These are phyloP conservation scores for Peromyscus attwateri DNA, from an alignment of 2,797 vertebrate genomes.

Conservation along the genomic window DNA sequence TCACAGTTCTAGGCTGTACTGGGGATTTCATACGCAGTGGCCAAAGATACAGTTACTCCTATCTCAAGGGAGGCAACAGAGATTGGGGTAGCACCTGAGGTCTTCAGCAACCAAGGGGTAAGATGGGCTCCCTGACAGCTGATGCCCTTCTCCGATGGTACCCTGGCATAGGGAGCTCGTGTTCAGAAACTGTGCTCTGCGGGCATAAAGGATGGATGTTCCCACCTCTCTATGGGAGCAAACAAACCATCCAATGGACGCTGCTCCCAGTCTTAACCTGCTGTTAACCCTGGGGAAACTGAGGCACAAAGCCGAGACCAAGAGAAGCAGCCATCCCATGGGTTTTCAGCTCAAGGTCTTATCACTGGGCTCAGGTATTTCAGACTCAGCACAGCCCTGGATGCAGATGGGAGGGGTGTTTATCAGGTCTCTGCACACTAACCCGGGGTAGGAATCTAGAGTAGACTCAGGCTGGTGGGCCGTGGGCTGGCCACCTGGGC, in stretches of 20 bases:
- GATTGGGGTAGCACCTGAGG: background rate
- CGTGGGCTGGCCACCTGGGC: background rate
- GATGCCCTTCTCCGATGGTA: accelerated
- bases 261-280: background rate
- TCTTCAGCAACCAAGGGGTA: background rate
- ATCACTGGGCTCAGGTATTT: too few species aligned
- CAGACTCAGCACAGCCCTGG: too few species aligned
- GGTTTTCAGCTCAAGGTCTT: background rate
- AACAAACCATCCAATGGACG: background rate
- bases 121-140: background rate
- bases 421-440: background rate
- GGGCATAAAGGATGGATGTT: background rate
- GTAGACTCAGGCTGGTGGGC: background rate
- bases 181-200: accelerated
- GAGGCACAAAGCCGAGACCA: background rate
- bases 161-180: background rate
- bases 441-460: too few species aligned
- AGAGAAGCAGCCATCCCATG: background rate
- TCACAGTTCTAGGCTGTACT: accelerated
- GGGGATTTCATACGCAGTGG: too few species aligned
- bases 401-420: background rate
- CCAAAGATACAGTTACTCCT: background rate
- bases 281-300: background rate
- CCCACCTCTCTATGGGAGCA: background rate
- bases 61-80: too few species aligned